Conservation (phyloP, 1,140 invertebrate species). For the Dolichoris vasculosae region DNA sequence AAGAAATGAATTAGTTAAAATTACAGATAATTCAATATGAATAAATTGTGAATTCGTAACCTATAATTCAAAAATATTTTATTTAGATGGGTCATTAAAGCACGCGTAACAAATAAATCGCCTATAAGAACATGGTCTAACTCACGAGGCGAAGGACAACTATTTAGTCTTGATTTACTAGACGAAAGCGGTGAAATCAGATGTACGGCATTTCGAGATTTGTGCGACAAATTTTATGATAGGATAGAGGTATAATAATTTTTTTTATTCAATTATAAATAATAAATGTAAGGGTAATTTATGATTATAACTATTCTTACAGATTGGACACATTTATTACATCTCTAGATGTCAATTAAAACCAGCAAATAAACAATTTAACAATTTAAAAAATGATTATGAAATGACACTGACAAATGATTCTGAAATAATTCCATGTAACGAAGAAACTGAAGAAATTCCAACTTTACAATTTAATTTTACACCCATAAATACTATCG, state of each 20-base stretch:
- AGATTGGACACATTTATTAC: slow-evolving; percentile 91
- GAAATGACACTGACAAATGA: slow-evolving; percentile 94
- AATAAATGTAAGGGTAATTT: slow-evolving; percentile 15
- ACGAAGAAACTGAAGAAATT: slow-evolving; percentile 78
- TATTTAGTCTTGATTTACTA: slow-evolving; percentile 94
- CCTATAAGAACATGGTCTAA: slow-evolving; percentile 92
- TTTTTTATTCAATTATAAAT: slow-evolving; percentile 19
- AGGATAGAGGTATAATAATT: slow-evolving; percentile 84
- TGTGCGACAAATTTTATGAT: slow-evolving; percentile 93
- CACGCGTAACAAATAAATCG: slow-evolving; percentile 89
- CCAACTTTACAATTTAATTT: slow-evolving; percentile 91
- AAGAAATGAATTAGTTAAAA: too few species aligned
- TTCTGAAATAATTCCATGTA: slow-evolving; percentile 83
- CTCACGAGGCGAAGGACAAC: slow-evolving; percentile 91
- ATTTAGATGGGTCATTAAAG: slow-evolving; percentile 92
- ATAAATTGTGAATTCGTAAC: not conserved
- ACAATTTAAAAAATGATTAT: slow-evolving; percentile 92
- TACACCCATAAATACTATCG: slow-evolving; percentile 84
- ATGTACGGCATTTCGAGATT: slow-evolving; percentile 94
- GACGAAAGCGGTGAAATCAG: slow-evolving; percentile 97
- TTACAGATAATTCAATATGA: not conserved
- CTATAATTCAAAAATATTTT: slow-evolving; percentile 35
- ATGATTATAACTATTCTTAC: slow-evolving; percentile 56
- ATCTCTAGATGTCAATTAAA: slow-evolving; percentile 89
- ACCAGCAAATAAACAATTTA: slow-evolving; percentile 93